Evolutionary conservation across 1,140 invertebrate genomes (phyloP).

Genomic region (Cataglyphis hispanica): DNA sequence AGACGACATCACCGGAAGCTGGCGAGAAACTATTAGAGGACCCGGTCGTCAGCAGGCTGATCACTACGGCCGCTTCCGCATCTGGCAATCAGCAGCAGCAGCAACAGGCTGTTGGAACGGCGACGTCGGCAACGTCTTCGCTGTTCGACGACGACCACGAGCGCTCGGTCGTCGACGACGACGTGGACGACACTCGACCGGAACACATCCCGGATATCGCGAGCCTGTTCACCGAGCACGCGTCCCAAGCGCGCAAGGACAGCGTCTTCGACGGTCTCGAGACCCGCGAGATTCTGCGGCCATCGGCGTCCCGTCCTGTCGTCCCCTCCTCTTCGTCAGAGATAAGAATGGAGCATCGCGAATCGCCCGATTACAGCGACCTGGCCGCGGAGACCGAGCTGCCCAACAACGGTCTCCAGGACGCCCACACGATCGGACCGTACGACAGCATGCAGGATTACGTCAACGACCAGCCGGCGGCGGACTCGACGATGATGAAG

Average conservation of each 20-base stretch:
- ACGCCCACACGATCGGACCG: conserved; percentile 82
- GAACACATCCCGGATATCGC: conserved; percentile 83
- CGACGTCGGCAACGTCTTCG: conserved; percentile 43
- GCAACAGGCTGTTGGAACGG: not conserved
- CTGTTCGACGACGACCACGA: conserved; percentile 51
- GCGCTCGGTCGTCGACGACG: conserved; percentile 21
- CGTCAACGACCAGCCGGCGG: conserved; percentile 81
- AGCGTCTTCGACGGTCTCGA: conserved; percentile 82
- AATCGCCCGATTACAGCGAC: conserved; percentile 66
- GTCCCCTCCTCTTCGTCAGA: conserved; percentile 59
- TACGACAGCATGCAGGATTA: conserved; percentile 82
- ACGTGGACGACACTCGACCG: conserved; percentile 65
- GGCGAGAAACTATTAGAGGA: conserved; percentile 70
- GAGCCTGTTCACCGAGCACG: conserved; percentile 80
- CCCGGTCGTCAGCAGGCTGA: conserved; percentile 74
- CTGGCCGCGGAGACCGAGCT: conserved; percentile 70
- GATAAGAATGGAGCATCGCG: conserved; percentile 78
- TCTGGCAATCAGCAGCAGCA: conserved; percentile 68
- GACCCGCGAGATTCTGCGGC: conserved; percentile 80
- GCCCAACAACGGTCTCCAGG: conserved; percentile 78
- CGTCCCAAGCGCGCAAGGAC: conserved; percentile 74
- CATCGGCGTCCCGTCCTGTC: conserved; percentile 70
- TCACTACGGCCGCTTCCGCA: conserved; percentile 72
- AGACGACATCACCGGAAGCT: conserved; percentile 60
- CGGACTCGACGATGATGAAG: conserved; percentile 69